Conservation (phyloP, 2,113 vertebrate genomes). For the Trichomycterus rosablanca region DNA sequence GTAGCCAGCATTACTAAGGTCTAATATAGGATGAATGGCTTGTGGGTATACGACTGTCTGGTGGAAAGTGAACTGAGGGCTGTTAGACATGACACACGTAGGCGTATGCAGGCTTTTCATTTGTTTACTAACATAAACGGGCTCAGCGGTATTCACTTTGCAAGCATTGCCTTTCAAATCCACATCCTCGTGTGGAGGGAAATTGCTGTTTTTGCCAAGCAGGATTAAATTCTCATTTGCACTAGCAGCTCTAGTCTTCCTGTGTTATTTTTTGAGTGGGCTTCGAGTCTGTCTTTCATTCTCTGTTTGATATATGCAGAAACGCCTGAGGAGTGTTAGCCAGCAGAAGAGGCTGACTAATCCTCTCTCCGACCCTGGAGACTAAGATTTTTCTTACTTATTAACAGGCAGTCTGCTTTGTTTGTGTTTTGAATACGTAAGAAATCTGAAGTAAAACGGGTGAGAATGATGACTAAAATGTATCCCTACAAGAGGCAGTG, state of each 20-base stretch:
- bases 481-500: background rate
- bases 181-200: background rate
- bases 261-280: background rate
- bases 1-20: too few relatives aligned
- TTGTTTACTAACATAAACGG: constrained; percentile 12
- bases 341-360: constrained; percentile 30
- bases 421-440: background rate
- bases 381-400: background rate
- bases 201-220: background rate
- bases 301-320: constrained; percentile 12
- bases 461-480: background rate
- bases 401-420: background rate
- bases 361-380: constrained; percentile 17
- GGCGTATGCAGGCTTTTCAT: constrained; percentile 1
- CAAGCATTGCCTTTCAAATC: background rate
- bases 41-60: too few relatives aligned
- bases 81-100: background rate
- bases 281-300: constrained; percentile 2
- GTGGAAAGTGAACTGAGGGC: background rate
- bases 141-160: constrained; percentile 13
- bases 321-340: constrained; percentile 5
- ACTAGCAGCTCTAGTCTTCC: background rate
- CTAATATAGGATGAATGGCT: too few relatives aligned
- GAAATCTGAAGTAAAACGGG: background rate
- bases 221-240: background rate